phyloP scores from a whole-genome alignment of 2,113 vertebrate species.

The Crotalus viridis region DNA sequence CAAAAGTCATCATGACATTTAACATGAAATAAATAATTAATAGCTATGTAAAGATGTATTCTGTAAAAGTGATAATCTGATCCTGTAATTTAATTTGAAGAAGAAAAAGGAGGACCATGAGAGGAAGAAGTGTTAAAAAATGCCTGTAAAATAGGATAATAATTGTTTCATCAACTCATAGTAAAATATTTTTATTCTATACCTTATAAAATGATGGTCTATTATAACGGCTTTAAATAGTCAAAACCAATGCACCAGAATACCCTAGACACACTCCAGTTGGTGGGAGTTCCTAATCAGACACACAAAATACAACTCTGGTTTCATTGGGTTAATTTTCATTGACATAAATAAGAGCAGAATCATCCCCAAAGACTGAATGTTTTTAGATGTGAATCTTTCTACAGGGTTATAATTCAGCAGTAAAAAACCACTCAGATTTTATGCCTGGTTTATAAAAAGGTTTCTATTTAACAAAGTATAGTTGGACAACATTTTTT shows the following conservation, averaged over 20 bases:
- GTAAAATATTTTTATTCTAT: background rate
- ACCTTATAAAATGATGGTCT: background rate
- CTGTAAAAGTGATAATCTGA: background rate
- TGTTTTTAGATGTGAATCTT: constrained; percentile 26
- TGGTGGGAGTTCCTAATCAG: background rate
- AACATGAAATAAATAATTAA: background rate
- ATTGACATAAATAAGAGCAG: constrained; percentile 17
- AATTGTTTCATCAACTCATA: background rate
- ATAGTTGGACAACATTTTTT: constrained; percentile 59
- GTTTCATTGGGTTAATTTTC: constrained; percentile 13
- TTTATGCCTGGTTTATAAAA: constrained; percentile 68
- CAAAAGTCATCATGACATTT: background rate
- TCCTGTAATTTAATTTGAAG: background rate
- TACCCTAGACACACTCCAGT: background rate
- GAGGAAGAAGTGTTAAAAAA: background rate
- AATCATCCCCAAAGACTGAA: constrained; percentile 14
- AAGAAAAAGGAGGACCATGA: background rate
- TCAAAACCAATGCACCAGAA: background rate
- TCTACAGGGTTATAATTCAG: constrained; percentile 54
- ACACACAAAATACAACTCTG: background rate
- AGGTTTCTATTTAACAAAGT: constrained; percentile 54
- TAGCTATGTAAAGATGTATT: background rate
- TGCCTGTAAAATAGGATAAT: background rate
- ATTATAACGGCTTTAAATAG: background rate
- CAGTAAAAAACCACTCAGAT: constrained; percentile 66